Conservation (phyloP, 2,113 vertebrate genomes). For the Pica pica region DNA sequence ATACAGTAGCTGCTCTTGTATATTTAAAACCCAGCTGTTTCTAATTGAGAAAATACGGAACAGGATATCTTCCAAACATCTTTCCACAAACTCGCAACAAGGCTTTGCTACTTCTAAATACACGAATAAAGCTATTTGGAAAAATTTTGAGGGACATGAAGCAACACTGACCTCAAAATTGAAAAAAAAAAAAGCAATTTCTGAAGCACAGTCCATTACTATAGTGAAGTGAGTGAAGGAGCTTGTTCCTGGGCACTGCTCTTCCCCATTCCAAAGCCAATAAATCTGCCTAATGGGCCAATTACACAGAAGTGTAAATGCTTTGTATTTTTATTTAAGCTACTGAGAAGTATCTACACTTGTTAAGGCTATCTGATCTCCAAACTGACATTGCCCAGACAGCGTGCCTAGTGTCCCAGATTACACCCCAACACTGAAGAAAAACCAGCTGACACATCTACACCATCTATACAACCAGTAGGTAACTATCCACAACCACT, state of each 20-base stretch:
- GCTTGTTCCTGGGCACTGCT: not conserved
- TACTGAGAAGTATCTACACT: not conserved
- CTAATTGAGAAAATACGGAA: conserved; percentile 6
- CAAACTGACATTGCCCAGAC: not conserved
- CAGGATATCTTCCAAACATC: conserved; percentile 43
- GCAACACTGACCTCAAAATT: not conserved
- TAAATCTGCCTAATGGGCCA: not conserved
- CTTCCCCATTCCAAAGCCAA: not conserved
- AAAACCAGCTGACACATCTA: not conserved
- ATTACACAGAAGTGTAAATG: not conserved
- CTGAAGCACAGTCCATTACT: not conserved
- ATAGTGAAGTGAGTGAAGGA: not conserved
- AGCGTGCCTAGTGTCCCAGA: rapidly evolving
- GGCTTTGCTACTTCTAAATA: not conserved
- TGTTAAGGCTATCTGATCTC: not conserved
- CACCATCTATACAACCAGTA: not conserved
- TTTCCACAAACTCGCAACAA: not conserved
- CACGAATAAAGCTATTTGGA: not conserved
- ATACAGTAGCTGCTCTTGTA: conserved; percentile 37
- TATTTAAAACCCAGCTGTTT: conserved; percentile 23
- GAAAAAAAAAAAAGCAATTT: not conserved
- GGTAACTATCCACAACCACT: not conserved
- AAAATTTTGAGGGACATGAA: not conserved
- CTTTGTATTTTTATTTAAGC: not conserved
- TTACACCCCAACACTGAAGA: not conserved